Evolutionary conservation across 92 coral and sea anemone species (phyloP), one percentile per base, ranked within the genome.

Genomic region (Galaxea fascicularis): DNA sequence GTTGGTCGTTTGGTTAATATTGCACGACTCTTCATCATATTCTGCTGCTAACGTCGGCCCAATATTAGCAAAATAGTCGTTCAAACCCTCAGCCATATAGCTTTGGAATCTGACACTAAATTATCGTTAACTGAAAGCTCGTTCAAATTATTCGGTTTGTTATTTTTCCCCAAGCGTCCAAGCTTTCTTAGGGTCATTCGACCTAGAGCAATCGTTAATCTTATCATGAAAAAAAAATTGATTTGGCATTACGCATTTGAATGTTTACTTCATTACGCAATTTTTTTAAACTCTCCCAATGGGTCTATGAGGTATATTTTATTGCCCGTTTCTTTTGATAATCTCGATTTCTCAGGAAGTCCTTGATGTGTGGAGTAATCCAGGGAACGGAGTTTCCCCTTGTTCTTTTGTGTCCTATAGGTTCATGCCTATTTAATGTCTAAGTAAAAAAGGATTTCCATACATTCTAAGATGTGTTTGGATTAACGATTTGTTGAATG

Each of bases 251-350:
- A 41, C 85, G 89, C 60, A 78, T 39, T 60, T 85, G 54, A 69
- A 78, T 74, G 54, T 89, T 88, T n/a, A 82, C 91, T 63, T 65
- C 73, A 66, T 88, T 88, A 20, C 91, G 65, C 62, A 47, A 65
- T 12, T 82, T 88, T 67, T 64, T 44, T 65, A 14, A 51, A 35
- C 46, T 88, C 49, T 84, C 88, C 69, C 49, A 22, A 57, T 27
- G 30, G 27, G 4, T 73, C 30, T 5, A 10, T 12, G 8, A 8
- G 14, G 13, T 1, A 7, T 63, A 21, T n/a, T n/a, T n/a, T n/a
- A n/a, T n/a, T n/a, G n/a, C n/a, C n/a, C n/a, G n/a, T n/a, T n/a
- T n/a, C n/a, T 63, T 63, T 12, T 63, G 69, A 63, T 63, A 63
- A 26, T 63, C 69, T 22, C 69, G 22, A 26, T 63, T 29, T 65